Evolutionary conservation across 64 coral and sea anemone genomes (phyloP), one percentile per base, ranked within the genome.

Genomic region (Actinia equina): DNA sequence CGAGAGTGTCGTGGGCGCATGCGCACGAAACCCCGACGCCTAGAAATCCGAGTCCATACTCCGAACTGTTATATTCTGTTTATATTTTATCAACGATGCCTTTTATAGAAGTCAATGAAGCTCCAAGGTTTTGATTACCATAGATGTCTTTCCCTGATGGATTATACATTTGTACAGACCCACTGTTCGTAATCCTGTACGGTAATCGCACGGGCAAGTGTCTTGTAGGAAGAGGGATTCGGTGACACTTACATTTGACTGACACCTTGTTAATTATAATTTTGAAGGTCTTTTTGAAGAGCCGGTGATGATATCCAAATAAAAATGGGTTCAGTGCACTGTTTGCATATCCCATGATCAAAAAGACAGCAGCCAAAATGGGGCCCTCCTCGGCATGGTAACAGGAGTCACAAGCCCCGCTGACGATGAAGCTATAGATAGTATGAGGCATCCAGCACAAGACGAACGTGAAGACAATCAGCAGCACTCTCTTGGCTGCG

Each of bases 321-420:
- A 95, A 64, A 78, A 95, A 86, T 2, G 94, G 94, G n/a, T 95
- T 95, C 1, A 95, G 88, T 6, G 94, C 94, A 10, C 83, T 83
- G 55, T 95, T 95, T 4, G 88, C 58, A 25, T 95, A 95, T 4
- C 90, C 94, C 26, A 92, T 80, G 9, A 95, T 51, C 11, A 95
- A 63, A 43, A 77, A 77, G 15, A 92, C 55, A 10, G 77, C 43
- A 15, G 25, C 37, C 13, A 79, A 83, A 0, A 93, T 30, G 17
- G 89, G 83, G 4, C 23, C 10, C 0, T 76, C 65, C 2, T 83
- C 86, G 8, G 80, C 41, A 20, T 20, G 14, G 2, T 23, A 26
- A 3, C 69, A 42, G 2, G 19, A 43, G 2, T 63, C 22, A 64
- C 85, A 88, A 9, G 80, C 3, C 6, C 65, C 46, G 1, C 69